phyloP scores from a whole-genome alignment of 2,113 vertebrate species.

The Drymodes brunneopygia region DNA sequence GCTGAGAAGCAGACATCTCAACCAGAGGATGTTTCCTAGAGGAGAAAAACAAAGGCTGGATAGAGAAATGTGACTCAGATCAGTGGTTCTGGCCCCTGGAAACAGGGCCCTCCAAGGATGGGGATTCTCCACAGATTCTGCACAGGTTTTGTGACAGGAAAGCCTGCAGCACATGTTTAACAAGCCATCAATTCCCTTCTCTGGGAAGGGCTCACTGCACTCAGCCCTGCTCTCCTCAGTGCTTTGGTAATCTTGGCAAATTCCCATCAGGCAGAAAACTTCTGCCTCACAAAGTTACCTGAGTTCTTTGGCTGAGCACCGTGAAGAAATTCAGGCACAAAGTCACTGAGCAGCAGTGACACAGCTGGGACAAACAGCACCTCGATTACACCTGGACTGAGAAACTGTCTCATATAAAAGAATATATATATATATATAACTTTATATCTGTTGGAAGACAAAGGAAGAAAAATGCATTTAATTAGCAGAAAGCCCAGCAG shows the following conservation, averaged over 20 bases:
- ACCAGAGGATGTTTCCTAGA: not conserved
- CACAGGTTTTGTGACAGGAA: not conserved
- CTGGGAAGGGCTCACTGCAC: not conserved
- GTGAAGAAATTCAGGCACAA: not conserved
- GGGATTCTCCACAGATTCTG: not conserved
- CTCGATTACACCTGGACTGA: not conserved
- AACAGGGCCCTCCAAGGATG: not conserved
- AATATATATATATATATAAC: not conserved
- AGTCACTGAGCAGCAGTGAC: not conserved
- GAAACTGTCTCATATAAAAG: not conserved
- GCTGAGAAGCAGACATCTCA: not conserved
- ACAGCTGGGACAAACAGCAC: not conserved
- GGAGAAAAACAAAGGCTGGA: not conserved
- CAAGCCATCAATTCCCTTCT: not conserved
- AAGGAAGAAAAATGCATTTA: not conserved
- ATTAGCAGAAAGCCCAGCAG: not conserved
- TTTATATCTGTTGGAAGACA: not conserved
- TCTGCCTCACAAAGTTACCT: not conserved
- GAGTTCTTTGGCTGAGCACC: not conserved
- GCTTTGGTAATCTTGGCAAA: not conserved
- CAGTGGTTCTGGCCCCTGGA: not conserved
- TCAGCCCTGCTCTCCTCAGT: not conserved
- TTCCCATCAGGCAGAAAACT: not conserved
- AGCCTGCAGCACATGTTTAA: not conserved
- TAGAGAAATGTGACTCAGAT: not conserved